Base-by-base conservation (phyloP, 2,113 vertebrate species). In the Gobius niger region DNA sequence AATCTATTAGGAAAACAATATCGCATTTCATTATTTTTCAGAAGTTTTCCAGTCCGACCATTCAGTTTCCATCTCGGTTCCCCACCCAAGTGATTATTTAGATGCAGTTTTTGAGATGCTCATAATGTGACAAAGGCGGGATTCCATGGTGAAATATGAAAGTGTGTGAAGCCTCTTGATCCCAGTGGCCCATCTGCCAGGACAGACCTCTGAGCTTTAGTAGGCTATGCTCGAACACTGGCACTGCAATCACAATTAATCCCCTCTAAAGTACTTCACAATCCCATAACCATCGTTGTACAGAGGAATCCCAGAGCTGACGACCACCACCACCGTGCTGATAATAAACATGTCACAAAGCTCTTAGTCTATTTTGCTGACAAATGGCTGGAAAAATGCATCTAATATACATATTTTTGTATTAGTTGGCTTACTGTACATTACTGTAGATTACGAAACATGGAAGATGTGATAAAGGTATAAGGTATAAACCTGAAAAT, bases 261-360 rank as follows among this genome's bases (percentile, higher is more conserved):
- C 91, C 90, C 80, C 70, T 83, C 54, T 78, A 88, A 91, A 91
- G 75, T 73, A 41, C 75, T 68, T 72, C 65, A 72, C 67, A 91
- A 90, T 91, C 90, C 79, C 74, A 85, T 88, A 86, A 89, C 80
- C 13, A 42, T 81, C 84, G 86, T 87, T 88, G 82, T 85, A 85
- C 78, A 64, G 78, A 67, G 74, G 65, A 65, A 79, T 77, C 63
- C 65, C 50, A 42, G 47, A 73, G 65, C 69, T 80, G 78, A 81
- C 80, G 69, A 81, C 8, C 44, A 16, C 6, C 44, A 16, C 6
- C 11, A 7, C 3, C 9, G 5, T 4, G 68, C 61, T 74, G 77
- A 81, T 81, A 82, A 78, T 71, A 81, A 73, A 80, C 42, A 56
- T 42, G 42, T 19, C 50, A 11, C 34, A 9, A 65, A 24, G 47